phyloP scores from a whole-genome alignment of 2,113 vertebrate genomes.

The Heterotis niloticus region DNA sequence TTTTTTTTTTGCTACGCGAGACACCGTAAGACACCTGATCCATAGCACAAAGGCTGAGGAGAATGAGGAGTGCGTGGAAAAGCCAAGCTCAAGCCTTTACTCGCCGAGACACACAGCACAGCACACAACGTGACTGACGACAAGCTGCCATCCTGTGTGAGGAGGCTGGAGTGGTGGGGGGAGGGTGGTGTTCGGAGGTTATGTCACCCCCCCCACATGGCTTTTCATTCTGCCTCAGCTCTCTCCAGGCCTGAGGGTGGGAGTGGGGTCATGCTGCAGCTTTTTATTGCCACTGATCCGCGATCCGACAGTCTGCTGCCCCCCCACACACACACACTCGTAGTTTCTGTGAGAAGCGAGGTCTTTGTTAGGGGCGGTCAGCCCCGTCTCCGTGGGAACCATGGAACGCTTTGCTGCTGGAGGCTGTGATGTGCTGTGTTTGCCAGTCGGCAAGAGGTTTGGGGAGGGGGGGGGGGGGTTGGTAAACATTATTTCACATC shows the following conservation, averaged over 20 bases:
- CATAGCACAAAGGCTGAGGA: not conserved
- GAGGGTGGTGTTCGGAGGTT: constrained; percentile 37
- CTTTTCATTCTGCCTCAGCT: not conserved
- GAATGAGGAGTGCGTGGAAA: not conserved
- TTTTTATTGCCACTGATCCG: not conserved
- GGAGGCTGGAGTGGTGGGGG: constrained; percentile 27
- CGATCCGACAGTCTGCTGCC: not conserved
- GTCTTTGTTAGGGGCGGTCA: not conserved
- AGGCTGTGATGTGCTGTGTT: not conserved
- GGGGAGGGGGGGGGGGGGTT: not conserved
- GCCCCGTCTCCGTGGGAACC: not conserved
- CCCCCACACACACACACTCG: not conserved
- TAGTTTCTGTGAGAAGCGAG: not conserved
- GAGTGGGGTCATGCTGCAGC: not conserved
- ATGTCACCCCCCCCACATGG: not conserved
- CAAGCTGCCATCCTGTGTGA: constrained; percentile 33
- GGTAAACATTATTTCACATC: constrained; percentile 11
- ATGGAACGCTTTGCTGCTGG: not conserved
- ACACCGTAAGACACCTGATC: not conserved
- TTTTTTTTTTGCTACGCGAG: not conserved
- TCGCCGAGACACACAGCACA: constrained; percentile 1
- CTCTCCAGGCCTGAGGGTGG: not conserved
- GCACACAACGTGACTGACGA: constrained; percentile 51
- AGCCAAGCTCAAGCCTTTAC: not conserved
- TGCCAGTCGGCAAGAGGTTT: not conserved